These are phyloP conservation scores for Pelmatolapia mariae DNA, from an alignment of 2,113 vertebrate genomes.

Conservation along the genomic window DNA sequence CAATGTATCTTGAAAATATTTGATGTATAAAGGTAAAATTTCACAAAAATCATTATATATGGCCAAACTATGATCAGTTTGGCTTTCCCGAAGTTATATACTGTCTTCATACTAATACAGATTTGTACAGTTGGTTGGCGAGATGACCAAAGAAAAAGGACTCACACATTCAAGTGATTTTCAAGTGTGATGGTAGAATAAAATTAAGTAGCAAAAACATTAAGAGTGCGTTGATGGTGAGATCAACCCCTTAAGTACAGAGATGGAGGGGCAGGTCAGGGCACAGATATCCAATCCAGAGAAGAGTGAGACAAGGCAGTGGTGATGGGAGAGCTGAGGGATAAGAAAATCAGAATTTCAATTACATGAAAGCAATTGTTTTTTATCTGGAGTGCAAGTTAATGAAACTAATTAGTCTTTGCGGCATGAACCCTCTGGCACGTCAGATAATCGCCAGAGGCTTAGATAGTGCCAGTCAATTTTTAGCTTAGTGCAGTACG, in stretches of 20 bases:
- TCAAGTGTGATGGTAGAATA: background rate
- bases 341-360: constrained; percentile 69
- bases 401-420: constrained; percentile 81
- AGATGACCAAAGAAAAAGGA: background rate
- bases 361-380: constrained; percentile 74
- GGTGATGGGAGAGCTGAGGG: constrained; percentile 15
- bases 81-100: background rate
- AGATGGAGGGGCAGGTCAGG: background rate
- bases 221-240: background rate
- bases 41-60: background rate
- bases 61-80: background rate
- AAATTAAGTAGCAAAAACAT: constrained; percentile 34
- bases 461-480: constrained; percentile 69
- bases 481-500: constrained; percentile 54
- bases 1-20: background rate
- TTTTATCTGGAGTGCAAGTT: constrained; percentile 74
- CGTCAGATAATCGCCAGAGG: constrained; percentile 68
- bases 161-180: background rate
- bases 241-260: background rate
- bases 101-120: background rate
- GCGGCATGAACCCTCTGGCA: constrained; percentile 62
- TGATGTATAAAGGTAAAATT: background rate
- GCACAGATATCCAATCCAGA: background rate
- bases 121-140: background rate
- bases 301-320: constrained; percentile 1